A percentile compares a stretch with the other conserved stretches of the same genome.
These are phyloP conservation scores for Euwallacea similis DNA, from an alignment of 1,140 invertebrate species.

Conservation along the genomic window DNA sequence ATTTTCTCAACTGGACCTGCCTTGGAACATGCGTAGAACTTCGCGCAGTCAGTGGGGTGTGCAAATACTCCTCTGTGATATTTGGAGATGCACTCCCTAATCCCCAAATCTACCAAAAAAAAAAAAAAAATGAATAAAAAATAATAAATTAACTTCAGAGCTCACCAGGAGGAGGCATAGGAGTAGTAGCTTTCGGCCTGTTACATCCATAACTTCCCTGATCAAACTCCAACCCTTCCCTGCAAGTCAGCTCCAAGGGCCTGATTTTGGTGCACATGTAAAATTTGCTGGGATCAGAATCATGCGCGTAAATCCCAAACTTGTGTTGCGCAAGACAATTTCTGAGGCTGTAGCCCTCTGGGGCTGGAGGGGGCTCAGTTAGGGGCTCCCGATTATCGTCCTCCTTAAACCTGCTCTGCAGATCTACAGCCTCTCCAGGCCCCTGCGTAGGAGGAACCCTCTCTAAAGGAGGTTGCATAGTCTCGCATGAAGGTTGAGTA, in stretches of 20 bases:
- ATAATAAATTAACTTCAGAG: not conserved
- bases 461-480: not conserved
- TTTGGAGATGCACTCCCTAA: slow-evolving; percentile 26
- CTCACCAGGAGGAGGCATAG: slow-evolving; percentile 31
- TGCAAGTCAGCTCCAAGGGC: slow-evolving; percentile 25
- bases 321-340: slow-evolving; percentile 27
- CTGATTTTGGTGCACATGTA: slow-evolving; percentile 31
- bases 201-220: slow-evolving; percentile 20
- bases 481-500: not conserved
- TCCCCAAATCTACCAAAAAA: slow-evolving; percentile 11
- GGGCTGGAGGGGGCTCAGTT: slow-evolving; percentile 18
- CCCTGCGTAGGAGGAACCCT: not conserved
- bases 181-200: slow-evolving; percentile 22
- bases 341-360: slow-evolving; percentile 10
- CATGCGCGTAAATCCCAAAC: slow-evolving; percentile 33
- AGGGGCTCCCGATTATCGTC: slow-evolving; percentile 19
- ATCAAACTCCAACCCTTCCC: slow-evolving; percentile 34
- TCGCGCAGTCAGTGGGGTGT: slow-evolving; percentile 57
- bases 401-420: slow-evolving; percentile 25
- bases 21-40: slow-evolving; percentile 62
- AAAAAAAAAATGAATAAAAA: not conserved
- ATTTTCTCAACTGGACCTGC: slow-evolving; percentile 54
- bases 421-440: not conserved
- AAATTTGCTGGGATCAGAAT: slow-evolving; percentile 31
- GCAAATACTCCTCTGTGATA: slow-evolving; percentile 50